Evolutionary conservation across 2,797 vertebrate species (phyloP), one percentile per base, ranked within the genome.

Genomic region (Nyctalus aviator): DNA sequence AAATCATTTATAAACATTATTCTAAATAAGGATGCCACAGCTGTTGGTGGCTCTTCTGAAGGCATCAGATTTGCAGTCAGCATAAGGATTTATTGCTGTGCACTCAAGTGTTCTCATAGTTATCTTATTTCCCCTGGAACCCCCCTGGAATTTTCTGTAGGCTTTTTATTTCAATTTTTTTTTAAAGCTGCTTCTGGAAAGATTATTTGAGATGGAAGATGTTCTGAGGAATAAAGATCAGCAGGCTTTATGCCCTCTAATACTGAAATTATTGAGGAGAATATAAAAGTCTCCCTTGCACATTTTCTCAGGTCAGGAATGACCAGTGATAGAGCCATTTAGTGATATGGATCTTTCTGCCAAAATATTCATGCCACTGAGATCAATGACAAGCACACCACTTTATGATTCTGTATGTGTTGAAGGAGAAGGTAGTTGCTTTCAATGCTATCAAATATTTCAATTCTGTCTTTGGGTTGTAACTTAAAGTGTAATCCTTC

Each of bases 1-100:
- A 96, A 97, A 57, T 23, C 3, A 32, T 91, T 97, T 94, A 89
- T 90, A 83, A 59, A 90, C 93, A 93, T 94, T 90, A 91, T 41
- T 93, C 41, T 95, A 86, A 84, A 93, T 72, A 68, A 92, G 76
- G 87, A 82, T n/a, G 9, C 44, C 32, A 72, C 96, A 94, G 93
- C 66, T 91, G 68, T 77, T 94, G 37, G 72, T 66, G 76, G 75
- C 94, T 72, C 46, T 35, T 92, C 68, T 53, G 94, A 95, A 59
- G 9, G 32, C 7, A 32, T 48, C 23, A 5, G 2, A 20, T 81
- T 44, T 94, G 84, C 48, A 30, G 57, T 64, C 7, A 37, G 69
- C 35, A 14, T 37, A 69, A 25, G 4, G 17, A 4, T 68, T 93
- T 94, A 82, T 37, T 85, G n/a, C n/a, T 50, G n/a, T 92, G 32